Conservation (phyloP, 2,113 vertebrate genomes). For the Brienomyrus longianalis region DNA sequence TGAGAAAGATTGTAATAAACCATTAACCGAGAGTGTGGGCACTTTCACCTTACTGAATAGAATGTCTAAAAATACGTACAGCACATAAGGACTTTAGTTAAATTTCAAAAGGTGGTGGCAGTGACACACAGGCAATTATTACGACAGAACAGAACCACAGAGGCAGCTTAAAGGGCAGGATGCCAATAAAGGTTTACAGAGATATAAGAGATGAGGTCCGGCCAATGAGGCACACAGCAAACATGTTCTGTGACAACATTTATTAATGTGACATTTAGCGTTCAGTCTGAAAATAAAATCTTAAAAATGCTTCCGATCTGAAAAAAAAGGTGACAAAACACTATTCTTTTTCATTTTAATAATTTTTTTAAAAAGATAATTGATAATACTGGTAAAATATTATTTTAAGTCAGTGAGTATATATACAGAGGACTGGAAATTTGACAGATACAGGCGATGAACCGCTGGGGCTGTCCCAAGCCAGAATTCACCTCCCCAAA, state of each 20-base stretch:
- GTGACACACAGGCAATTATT: not conserved
- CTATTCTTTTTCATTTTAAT: conserved; percentile 22
- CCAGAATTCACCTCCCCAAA: conserved; percentile 38
- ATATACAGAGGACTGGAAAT: conserved; percentile 24
- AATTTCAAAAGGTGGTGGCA: not conserved
- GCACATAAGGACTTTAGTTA: not conserved
- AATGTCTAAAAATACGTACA: not conserved
- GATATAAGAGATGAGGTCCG: not conserved
- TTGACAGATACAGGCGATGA: conserved; percentile 18
- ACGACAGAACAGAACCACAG: not conserved
- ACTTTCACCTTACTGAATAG: not conserved
- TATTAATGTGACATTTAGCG: conserved; percentile 38
- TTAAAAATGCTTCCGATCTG: conserved; percentile 22
- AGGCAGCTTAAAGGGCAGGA: not conserved
- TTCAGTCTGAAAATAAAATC: conserved; percentile 37
- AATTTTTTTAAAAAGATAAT: conserved; percentile 33
- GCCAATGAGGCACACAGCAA: not conserved
- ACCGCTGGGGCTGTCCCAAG: conserved; percentile 35
- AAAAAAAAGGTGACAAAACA: conserved; percentile 40
- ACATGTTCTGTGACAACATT: conserved; percentile 17
- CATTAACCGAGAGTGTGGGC: not conserved
- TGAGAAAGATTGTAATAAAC: not conserved
- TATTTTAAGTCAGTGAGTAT: conserved; percentile 36
- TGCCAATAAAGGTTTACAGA: not conserved
- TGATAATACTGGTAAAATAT: conserved; percentile 45